A percentile compares a stretch with the other conserved stretches of the same genome.
Evolutionary conservation across 1,140 invertebrate genomes (phyloP).

Genomic region (Drosophila repletoides): DNA sequence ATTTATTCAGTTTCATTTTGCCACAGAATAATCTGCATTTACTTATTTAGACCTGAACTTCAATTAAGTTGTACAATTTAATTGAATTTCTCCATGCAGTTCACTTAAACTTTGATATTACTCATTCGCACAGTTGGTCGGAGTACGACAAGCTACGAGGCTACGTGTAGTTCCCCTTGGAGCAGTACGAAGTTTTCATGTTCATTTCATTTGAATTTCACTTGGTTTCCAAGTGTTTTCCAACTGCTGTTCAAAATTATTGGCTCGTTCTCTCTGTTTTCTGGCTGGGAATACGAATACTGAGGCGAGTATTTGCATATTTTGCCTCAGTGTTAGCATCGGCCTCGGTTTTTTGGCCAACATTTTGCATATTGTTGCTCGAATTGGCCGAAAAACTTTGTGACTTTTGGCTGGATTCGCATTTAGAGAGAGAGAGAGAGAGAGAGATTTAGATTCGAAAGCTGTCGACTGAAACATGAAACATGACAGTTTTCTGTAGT

Average conservation of each 20-base stretch:
- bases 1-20: neutral
- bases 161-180: neutral
- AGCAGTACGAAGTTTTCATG: slow-evolving; percentile 1
- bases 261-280: slow-evolving; percentile 15
- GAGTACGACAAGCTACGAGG: too few species aligned
- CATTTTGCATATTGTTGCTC: slow-evolving; percentile 55
- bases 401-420: slow-evolving; percentile 50
- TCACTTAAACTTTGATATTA: neutral
- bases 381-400: slow-evolving; percentile 52
- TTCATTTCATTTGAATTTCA: slow-evolving; percentile 31
- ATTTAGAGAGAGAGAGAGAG: neutral
- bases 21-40: neutral
- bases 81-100: slow-evolving; percentile 53
- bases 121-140: slow-evolving; percentile 6
- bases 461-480: slow-evolving; percentile 29
- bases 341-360: slow-evolving; percentile 53
- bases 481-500: slow-evolving; percentile 66
- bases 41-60: slow-evolving; percentile 2
- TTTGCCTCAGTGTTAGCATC: slow-evolving; percentile 1
- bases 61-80: slow-evolving; percentile 56
- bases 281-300: neutral
- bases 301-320: slow-evolving; percentile 32
- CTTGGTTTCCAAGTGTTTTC: slow-evolving; percentile 24
- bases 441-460: slow-evolving; percentile 3
- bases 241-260: slow-evolving; percentile 25